Evolutionary conservation across 2,113 vertebrate species (phyloP).

Genomic region (Pluvialis apricaria): DNA sequence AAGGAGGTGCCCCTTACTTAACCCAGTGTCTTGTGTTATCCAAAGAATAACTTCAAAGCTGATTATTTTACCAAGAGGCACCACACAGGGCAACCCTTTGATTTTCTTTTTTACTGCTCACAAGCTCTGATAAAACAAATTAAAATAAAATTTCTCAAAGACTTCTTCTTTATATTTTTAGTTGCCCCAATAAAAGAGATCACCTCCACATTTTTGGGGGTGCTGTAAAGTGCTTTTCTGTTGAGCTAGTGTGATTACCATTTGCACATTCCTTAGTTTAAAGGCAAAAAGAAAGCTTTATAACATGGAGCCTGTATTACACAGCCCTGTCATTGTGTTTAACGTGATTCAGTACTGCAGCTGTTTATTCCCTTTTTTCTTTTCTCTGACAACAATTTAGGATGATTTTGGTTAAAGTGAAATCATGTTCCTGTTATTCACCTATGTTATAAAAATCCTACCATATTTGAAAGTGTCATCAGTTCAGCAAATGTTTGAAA

Average conservation of each 20-base stretch:
- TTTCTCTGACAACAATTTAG: slow-evolving; percentile 30
- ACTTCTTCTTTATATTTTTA: slow-evolving; percentile 51
- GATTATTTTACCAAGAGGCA: slow-evolving; percentile 68
- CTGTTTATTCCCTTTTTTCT: slow-evolving; percentile 52
- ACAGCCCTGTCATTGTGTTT: slow-evolving; percentile 34
- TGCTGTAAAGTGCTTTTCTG: slow-evolving; percentile 38
- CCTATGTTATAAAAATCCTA: slow-evolving; percentile 12
- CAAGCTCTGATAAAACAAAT: slow-evolving; percentile 57
- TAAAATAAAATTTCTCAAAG: slow-evolving; percentile 66
- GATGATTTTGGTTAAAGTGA: slow-evolving; percentile 33
- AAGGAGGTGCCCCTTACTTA: slow-evolving; percentile 34
- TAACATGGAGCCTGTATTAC: slow-evolving; percentile 21
- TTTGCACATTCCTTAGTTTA: slow-evolving; percentile 41
- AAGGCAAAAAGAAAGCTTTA: slow-evolving; percentile 51
- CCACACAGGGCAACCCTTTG: slow-evolving; percentile 57
- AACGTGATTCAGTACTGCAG: slow-evolving; percentile 30
- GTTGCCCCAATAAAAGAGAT: slow-evolving; percentile 52
- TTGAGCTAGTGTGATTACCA: not conserved
- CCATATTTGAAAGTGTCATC: slow-evolving; percentile 11
- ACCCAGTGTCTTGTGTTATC: slow-evolving; percentile 60
- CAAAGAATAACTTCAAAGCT: slow-evolving; percentile 74
- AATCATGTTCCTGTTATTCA: slow-evolving; percentile 34
- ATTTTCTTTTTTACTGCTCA: slow-evolving; percentile 65
- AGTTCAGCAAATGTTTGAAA: slow-evolving; percentile 39
- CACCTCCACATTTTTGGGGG: slow-evolving; percentile 15